Evolutionary conservation across 2,113 vertebrate genomes (phyloP).

Genomic region (Platanista minor): DNA sequence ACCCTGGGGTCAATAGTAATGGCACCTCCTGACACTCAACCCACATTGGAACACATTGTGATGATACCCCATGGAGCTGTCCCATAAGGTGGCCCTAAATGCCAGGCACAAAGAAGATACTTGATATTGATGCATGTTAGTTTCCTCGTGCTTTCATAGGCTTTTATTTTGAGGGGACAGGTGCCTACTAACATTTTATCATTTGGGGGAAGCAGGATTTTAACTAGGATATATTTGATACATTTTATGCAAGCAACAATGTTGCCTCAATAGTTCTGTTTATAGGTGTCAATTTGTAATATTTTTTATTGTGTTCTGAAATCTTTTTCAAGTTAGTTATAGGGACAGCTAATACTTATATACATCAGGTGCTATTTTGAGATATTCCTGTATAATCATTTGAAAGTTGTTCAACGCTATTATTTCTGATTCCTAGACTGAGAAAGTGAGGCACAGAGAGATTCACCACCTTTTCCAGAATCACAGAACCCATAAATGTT

Average conservation of each 20-base stretch:
- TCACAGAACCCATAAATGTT: not conserved
- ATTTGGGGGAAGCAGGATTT: not conserved
- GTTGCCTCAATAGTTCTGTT: not conserved
- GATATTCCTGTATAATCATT: not conserved
- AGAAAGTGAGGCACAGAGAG: not conserved
- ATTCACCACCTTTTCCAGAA: not conserved
- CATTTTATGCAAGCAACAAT: not conserved
- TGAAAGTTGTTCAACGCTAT: not conserved
- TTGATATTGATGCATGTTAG: not conserved
- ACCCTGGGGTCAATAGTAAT: not conserved
- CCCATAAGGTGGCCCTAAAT: not conserved
- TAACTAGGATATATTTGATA: not conserved
- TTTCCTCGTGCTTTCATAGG: not conserved
- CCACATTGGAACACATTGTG: not conserved
- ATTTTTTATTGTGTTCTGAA: not conserved
- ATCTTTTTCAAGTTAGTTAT: not conserved
- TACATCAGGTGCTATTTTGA: not conserved
- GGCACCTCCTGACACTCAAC: not conserved
- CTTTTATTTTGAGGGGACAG: not conserved
- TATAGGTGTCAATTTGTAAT: not conserved
- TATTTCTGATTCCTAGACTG: not conserved
- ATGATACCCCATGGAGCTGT: accelerated
- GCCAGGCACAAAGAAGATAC: not conserved
- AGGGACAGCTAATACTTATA: not conserved
- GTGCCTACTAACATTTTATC: not conserved